Conservation (phyloP, 1,140 invertebrate genomes). For the Heliconius melpomene region DNA sequence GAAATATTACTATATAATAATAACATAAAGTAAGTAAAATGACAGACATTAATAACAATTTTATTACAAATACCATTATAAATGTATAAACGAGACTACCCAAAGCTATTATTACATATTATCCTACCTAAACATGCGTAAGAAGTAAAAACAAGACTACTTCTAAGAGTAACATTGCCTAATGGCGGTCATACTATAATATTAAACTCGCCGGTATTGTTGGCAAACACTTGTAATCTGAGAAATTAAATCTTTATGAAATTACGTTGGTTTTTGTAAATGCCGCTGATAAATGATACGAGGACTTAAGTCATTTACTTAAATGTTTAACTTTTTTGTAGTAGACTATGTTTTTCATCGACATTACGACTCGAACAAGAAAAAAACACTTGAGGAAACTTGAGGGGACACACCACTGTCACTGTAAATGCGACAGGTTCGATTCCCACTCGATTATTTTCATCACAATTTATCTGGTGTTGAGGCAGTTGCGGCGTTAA, state of each 20-base stretch:
- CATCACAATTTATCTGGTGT: too few species aligned
- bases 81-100: neutral
- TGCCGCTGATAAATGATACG: neutral
- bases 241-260: constrained; percentile 7
- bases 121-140: neutral
- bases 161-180: neutral
- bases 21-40: neutral
- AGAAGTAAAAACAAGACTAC: neutral
- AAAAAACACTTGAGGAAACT: too few species aligned
- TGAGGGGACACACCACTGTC: too few species aligned
- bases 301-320: neutral
- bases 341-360: too few species aligned
- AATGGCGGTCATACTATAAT: neutral
- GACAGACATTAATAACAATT: neutral
- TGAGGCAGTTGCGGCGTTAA: too few species aligned
- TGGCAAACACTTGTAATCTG: neutral
- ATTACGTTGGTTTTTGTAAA: neutral
- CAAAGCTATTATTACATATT: neutral
- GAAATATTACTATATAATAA: too few species aligned
- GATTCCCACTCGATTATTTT: too few species aligned
- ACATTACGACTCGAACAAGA: too few species aligned
- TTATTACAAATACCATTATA: neutral
- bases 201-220: neutral
- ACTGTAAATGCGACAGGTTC: too few species aligned
- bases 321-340: too few species aligned